These are phyloP conservation scores for Bambusicola thoracicus DNA, from an alignment of 2,113 vertebrate species.

Conservation along the genomic window DNA sequence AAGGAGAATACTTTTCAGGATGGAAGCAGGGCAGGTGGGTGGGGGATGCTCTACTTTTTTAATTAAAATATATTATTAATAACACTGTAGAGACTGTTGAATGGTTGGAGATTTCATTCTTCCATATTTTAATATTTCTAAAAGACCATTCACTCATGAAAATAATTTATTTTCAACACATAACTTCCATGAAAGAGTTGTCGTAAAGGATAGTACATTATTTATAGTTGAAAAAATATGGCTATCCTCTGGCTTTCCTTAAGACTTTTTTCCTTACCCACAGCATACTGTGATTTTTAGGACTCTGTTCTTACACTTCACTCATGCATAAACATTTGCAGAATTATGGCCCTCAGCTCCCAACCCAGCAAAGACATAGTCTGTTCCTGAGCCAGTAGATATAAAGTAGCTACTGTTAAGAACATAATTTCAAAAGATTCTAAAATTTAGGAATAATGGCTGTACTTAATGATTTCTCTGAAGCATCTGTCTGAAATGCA, in stretches of 20 bases:
- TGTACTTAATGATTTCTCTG: neutral
- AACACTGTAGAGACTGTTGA: neutral
- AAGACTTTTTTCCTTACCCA: neutral
- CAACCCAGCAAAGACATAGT: neutral
- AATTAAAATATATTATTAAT: neutral
- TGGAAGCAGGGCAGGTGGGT: neutral
- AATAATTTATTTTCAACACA: constrained; percentile 6
- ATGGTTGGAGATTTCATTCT: neutral
- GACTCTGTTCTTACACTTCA: neutral
- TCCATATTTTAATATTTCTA: neutral
- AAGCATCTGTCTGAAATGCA: neutral
- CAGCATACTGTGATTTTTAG: constrained; percentile 23
- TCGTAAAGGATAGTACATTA: neutral
- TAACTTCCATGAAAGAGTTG: neutral
- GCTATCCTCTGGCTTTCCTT: constrained; percentile 11
- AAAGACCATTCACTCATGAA: neutral
- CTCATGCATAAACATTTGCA: constrained; percentile 32
- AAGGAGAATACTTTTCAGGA: constrained; percentile 20
- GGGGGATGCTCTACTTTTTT: neutral
- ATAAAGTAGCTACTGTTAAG: constrained; percentile 14
- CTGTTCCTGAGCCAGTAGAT: constrained; percentile 8
- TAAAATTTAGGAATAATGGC: neutral
- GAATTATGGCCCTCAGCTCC: constrained; percentile 11
- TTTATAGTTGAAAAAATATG: constrained; percentile 44
- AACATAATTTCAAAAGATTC: neutral